Conservation (phyloP, 2,888 invertebrate genomes). For the Herminia tarsipennalis region DNA sequence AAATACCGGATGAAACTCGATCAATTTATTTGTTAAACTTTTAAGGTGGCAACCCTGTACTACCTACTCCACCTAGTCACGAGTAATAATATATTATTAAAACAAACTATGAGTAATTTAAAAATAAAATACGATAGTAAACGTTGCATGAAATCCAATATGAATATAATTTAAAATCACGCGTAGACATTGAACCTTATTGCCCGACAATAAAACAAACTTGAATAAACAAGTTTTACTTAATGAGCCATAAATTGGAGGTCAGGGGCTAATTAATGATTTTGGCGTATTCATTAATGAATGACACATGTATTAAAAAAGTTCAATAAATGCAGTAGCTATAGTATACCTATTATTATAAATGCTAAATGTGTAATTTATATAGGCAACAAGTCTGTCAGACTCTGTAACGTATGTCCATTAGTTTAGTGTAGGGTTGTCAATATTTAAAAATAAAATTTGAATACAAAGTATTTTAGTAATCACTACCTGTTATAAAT, state of each 20-base stretch:
- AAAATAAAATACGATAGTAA: background rate
- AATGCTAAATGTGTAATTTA: conserved; percentile 39
- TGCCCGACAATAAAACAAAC: background rate
- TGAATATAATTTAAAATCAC: no score
- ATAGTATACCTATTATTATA: conserved; percentile 19
- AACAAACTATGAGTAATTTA: background rate
- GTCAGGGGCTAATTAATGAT: conserved; percentile 22
- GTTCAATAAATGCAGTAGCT: conserved; percentile 25
- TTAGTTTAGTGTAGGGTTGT: no score
- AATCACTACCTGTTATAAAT: no score
- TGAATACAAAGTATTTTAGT: no score
- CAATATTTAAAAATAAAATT: no score
- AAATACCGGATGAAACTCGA: no score
- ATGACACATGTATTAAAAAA: conserved; percentile 15
- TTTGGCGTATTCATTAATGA: conserved; percentile 17
- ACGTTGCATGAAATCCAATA: no score
- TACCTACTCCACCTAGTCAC: background rate
- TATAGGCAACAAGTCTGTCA: conserved; percentile 44
- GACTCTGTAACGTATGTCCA: conserved; percentile 41
- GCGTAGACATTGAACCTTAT: background rate
- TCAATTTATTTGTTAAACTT: no score
- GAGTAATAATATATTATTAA: background rate
- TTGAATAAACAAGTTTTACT: no score
- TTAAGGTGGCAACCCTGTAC: no score
- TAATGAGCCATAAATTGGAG: no score